A percentile compares a stretch with the other conserved stretches of the same genome.
Evolutionary conservation across 2,888 invertebrate species (phyloP).

Genomic region (Timandra comae): DNA sequence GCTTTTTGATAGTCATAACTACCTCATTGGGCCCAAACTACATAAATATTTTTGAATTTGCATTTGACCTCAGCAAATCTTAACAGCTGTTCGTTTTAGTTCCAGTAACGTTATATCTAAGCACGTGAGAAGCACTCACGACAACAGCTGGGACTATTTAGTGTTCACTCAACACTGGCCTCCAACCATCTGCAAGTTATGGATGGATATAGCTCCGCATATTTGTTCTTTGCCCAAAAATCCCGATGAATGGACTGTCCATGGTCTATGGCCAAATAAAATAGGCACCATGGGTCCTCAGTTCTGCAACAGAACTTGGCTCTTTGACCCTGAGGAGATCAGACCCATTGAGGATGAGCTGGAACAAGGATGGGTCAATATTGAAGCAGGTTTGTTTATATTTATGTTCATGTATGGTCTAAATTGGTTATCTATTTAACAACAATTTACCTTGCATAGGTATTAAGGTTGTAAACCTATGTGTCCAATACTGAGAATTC

Average conservation of each 20-base stretch:
- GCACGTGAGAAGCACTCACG: constrained; percentile 11
- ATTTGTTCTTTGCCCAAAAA: constrained; percentile 79
- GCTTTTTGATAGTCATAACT: too few species aligned
- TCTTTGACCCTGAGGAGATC: constrained; percentile 79
- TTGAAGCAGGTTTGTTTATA: constrained; percentile 73
- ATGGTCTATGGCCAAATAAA: constrained; percentile 90
- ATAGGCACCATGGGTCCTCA: constrained; percentile 80
- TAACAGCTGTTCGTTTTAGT: too few species aligned
- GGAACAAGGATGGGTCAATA: constrained; percentile 82
- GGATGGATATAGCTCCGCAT: constrained; percentile 79
- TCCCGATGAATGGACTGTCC: constrained; percentile 83
- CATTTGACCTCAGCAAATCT: too few species aligned
- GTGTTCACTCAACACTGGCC: constrained; percentile 92
- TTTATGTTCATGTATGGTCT: background rate
- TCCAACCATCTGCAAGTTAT: constrained; percentile 78
- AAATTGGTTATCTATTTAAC: background rate
- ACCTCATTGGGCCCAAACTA: too few species aligned
- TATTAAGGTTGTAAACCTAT: background rate
- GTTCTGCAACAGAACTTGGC: constrained; percentile 82
- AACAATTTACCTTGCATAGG: background rate
- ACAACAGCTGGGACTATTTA: constrained; percentile 81
- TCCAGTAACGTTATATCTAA: too few species aligned
- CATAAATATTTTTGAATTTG: too few species aligned
- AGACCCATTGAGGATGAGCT: constrained; percentile 75
- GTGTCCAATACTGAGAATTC: too few species aligned